Evolutionary conservation across 2,113 vertebrate species (phyloP).

Genomic region (Petroica traversi): DNA sequence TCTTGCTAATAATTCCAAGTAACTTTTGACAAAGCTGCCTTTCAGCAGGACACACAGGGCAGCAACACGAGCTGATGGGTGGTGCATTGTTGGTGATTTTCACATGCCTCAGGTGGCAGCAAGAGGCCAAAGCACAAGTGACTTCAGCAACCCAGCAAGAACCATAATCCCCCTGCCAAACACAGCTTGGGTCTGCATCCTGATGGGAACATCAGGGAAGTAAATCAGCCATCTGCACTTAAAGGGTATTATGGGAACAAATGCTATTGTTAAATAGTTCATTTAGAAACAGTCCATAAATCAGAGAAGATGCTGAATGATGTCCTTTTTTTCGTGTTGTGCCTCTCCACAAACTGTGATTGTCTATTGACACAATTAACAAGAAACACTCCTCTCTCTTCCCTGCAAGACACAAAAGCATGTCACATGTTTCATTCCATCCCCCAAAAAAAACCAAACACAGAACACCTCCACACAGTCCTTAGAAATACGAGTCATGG

Average conservation of each 20-base stretch:
- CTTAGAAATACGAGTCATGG: background rate
- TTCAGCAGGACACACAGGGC: background rate
- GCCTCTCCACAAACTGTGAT: background rate
- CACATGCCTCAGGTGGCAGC: slow-evolving; percentile 13
- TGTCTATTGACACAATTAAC: background rate
- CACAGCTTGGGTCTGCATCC: background rate
- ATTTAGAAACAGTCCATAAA: background rate
- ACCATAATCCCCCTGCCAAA: background rate
- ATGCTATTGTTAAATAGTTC: background rate
- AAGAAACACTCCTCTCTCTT: background rate
- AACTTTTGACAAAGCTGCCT: background rate
- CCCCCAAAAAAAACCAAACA: background rate
- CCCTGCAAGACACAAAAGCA: background rate
- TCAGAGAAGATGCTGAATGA: background rate
- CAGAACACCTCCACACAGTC: background rate
- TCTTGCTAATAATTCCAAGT: background rate
- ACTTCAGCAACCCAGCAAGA: background rate
- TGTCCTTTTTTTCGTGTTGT: background rate
- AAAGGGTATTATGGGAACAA: background rate
- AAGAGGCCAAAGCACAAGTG: background rate
- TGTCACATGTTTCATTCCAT: background rate
- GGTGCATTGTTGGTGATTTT: background rate
- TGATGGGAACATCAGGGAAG: background rate
- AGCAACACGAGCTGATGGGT: background rate
- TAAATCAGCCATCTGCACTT: background rate